Evolutionary conservation across 2,797 vertebrate species (phyloP).

Genomic region (Sebastes iracundus): DNA sequence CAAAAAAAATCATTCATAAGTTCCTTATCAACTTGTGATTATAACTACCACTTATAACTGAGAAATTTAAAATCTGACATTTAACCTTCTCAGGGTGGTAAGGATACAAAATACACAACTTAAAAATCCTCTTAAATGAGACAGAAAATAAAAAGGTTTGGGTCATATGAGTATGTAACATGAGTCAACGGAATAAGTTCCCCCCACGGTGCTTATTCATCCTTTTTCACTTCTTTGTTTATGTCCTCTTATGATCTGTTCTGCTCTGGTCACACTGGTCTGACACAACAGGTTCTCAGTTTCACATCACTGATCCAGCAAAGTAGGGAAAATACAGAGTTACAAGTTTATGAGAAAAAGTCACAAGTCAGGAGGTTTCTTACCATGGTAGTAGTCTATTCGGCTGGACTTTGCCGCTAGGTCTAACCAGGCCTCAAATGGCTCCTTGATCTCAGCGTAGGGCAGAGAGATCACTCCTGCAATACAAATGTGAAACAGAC

Average conservation of each 20-base stretch:
- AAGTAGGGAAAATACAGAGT: background rate
- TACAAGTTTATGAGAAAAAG: background rate
- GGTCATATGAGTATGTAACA: constrained; percentile 15
- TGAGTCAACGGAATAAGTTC: background rate
- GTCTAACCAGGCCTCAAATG: constrained; percentile 89
- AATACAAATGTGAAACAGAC: background rate
- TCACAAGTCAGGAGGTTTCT: background rate
- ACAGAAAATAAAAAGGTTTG: background rate
- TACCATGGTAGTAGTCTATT: constrained; percentile 84
- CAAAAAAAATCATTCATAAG: background rate
- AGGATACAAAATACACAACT: background rate
- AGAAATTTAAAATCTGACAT: too few relatives aligned
- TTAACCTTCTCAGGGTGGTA: background rate
- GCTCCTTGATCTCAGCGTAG: constrained; percentile 88
- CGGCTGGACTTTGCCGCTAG: constrained; percentile 77
- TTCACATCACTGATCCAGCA: constrained; percentile 44
- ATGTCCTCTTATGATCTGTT: background rate
- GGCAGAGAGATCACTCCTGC: constrained; percentile 85
- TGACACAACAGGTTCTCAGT: constrained; percentile 54
- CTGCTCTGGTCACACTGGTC: constrained; percentile 22
- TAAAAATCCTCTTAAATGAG: background rate
- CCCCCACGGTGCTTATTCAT: background rate
- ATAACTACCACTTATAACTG: background rate
- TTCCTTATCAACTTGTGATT: background rate
- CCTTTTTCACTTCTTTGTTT: constrained; percentile 49